These are phyloP conservation scores for Lycocerus yunnanus DNA, from an alignment of 2,888 invertebrate genomes.

Conservation along the genomic window DNA sequence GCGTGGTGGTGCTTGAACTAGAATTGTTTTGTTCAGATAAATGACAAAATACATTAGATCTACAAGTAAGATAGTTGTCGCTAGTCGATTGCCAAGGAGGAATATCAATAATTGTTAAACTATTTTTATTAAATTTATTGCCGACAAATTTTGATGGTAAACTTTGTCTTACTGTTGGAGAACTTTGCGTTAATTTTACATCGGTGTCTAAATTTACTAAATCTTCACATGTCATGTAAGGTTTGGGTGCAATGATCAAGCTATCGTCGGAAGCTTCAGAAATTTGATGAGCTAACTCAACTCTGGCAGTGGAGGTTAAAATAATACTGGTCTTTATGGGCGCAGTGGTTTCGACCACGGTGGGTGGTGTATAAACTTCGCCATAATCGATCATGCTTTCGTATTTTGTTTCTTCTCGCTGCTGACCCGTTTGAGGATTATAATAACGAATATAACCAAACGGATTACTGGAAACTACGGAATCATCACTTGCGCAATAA, in stretches of 20 bases:
- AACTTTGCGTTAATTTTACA: conserved; percentile 56
- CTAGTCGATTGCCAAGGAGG: conserved; percentile 58
- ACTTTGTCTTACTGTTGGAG: conserved; percentile 62
- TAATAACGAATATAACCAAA: conserved; percentile 72
- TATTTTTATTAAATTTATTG: conserved; percentile 62
- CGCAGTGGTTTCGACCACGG: conserved; percentile 31
- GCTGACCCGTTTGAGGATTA: conserved; percentile 57
- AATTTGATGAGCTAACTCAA: conserved; percentile 51
- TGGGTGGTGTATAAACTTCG: conserved; percentile 24
- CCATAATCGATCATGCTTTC: conserved; percentile 61
- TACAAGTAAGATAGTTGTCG: conserved; percentile 48
- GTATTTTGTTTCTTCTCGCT: conserved; percentile 53
- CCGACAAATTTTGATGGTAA: conserved; percentile 68
- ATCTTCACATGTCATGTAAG: conserved; percentile 70
- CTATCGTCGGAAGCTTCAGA: conserved; percentile 66
- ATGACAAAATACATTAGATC: conserved; percentile 11
- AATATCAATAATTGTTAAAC: conserved; percentile 61
- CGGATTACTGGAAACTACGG: conserved; percentile 65
- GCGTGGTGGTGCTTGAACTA: conserved; percentile 53
- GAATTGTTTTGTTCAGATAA: conserved; percentile 31
- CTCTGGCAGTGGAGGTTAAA: conserved; percentile 58
- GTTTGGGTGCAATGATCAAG: conserved; percentile 61
- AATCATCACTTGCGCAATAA: conserved; percentile 59
- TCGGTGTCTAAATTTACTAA: conserved; percentile 68
- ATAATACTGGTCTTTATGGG: conserved; percentile 49